Evolutionary conservation across 2,797 vertebrate genomes (phyloP), one percentile per base, ranked within the genome.

Genomic region (Eidolon dupreanum): DNA sequence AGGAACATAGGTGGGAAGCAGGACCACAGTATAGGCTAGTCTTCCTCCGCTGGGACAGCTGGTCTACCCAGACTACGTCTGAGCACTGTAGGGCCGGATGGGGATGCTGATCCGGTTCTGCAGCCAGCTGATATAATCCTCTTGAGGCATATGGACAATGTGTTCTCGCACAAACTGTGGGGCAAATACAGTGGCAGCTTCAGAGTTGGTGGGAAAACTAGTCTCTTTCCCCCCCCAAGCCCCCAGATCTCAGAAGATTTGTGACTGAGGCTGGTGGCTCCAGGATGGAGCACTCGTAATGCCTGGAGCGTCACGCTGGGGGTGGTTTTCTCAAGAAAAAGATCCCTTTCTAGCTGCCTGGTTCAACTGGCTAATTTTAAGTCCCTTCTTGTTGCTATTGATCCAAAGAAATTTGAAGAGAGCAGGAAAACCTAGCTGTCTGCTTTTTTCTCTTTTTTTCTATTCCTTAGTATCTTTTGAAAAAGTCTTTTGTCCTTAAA

Each of bases 111-210:
- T 53, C 70, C 97, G 98, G 49, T 57, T 90, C 87, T 97, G 96
- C 24, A 99, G 97, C 99, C 99, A 99, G 49, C 12, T 46, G n/a
- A 97, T 94, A 10, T 99, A 99, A 68, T 99, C 98, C 8, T 98
- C 97, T 59, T 97, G 98, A 17, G 98, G 96, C 98, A 99, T 99
- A 66, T 97, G 98, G 81, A 99, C 98, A 57, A 99, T 94, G 82
- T 98, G 96, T 96, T 99, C 98, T 82, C 98, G 96, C 15, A 98
- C 98, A 93, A 99, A 98, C 99, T 99, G 98, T 33, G 96, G 96
- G 61, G 95, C 71, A 88, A 94, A 88, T 10, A 85, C 2, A 97
- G 59, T 0, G 26, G 43, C 24, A 66, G 20, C 28, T 41, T 95
- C 36, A 71, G 94, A 51, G 20, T 31, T 33, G 51, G 38, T 51